A percentile compares a stretch with the other conserved stretches of the same genome.
Conservation (phyloP, 2,888 invertebrate species). For the Andrena trimmerana region DNA sequence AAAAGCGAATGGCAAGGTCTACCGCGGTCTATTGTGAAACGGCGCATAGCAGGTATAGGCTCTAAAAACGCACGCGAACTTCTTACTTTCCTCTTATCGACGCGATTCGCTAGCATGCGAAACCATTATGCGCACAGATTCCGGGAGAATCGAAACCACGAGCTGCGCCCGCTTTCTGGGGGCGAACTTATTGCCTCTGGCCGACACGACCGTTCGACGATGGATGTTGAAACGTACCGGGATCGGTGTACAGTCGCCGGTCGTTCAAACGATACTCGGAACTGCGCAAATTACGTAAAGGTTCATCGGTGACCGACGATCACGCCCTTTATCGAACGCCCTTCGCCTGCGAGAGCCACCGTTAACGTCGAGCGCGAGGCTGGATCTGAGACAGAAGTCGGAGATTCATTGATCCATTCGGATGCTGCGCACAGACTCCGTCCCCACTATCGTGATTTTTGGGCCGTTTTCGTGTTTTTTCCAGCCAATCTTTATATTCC, state of each 20-base stretch:
- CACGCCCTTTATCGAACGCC: slow-evolving; percentile 47
- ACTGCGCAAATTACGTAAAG: not conserved
- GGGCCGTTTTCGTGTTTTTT: slow-evolving; percentile 45
- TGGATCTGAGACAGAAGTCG: slow-evolving; percentile 61
- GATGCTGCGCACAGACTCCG: slow-evolving; percentile 78
- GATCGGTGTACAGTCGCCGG: slow-evolving; percentile 14
- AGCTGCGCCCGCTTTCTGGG: too few relatives aligned
- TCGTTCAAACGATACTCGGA: slow-evolving; percentile 16
- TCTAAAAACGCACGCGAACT: too few relatives aligned
- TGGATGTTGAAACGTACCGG: slow-evolving; percentile 41
- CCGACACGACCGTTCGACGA: not conserved
- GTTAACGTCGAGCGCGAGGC: slow-evolving; percentile 57
- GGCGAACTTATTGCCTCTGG: too few relatives aligned
- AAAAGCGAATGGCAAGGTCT: too few relatives aligned
- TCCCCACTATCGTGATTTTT: slow-evolving; percentile 60
- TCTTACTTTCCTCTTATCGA: too few relatives aligned
- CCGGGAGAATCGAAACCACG: too few relatives aligned
- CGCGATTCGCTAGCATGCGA: too few relatives aligned
- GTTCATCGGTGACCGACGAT: slow-evolving; percentile 32
- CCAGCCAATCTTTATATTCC: slow-evolving; percentile 1
- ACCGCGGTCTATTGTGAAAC: too few relatives aligned
- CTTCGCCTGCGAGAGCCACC: slow-evolving; percentile 50
- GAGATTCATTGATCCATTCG: slow-evolving; percentile 79
- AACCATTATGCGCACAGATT: too few relatives aligned
- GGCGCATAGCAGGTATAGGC: too few relatives aligned